Evolutionary conservation across 2,797 vertebrate genomes (phyloP), one percentile per base, ranked within the genome.

Genomic region (Phrynocephalus guinanensis): DNA sequence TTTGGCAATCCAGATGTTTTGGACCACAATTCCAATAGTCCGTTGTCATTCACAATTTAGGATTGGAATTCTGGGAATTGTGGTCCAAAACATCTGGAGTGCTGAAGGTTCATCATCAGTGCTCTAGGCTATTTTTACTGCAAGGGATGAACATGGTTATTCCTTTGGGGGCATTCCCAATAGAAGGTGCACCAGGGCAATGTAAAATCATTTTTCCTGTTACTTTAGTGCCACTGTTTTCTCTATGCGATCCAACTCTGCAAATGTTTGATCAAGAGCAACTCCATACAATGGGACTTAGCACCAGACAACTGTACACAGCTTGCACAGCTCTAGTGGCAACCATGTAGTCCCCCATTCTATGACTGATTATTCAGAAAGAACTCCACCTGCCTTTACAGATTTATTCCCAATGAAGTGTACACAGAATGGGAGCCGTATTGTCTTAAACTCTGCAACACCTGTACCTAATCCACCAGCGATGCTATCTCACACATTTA

Each of bases 181-280:
- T 67, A 1, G 0, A 18, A 5, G 44, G 80, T 6, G 22, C 2
- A 20, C 18, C 3, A 81, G 48, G 68, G 24, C 20, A 50, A 33
- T 75, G 44, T 33, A 52, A 85, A 63, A 72, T 81, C 87, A 50
- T 7, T 22, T 90, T 0, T 85, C 89, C 11, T 56, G 83, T 77
- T 81, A 75, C 67, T 80, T 20, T 56, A 87, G 20, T 28, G n/a
- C 1, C 1, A 81, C 1, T 26, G 22, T 75, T 90, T 93, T 87
- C 22, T 89, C 38, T 84, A 10, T 22, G 13, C 28, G 63, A 30
- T 1, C 70, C 24, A 81, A 68, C 38, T 30, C 44, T 85, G 20
- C n/a, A 13, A 11, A 76, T 28, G 13, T 15, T 76, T 56, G 67
- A 60, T 68, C 63, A 80, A 22, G 82, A 30, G 20, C 68, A 88